Conservation (phyloP, 2,888 invertebrate species). For the Rhimphoctona megacephalus region DNA sequence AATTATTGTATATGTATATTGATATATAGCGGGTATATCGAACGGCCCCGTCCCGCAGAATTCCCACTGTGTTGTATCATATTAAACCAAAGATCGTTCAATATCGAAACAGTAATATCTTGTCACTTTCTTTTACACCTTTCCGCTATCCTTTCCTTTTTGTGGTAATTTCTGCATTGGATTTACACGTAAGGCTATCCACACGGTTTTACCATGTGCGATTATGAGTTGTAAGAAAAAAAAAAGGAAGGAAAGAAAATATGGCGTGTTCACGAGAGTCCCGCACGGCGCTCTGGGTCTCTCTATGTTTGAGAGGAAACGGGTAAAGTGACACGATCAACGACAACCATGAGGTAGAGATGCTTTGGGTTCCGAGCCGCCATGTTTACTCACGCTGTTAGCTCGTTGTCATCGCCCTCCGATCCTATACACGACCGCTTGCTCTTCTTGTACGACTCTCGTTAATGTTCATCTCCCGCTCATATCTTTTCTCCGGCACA, state of each 20-base stretch:
- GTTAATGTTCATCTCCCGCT: constrained; percentile 50
- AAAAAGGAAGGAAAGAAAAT: constrained; percentile 41
- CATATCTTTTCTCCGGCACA: constrained; percentile 47
- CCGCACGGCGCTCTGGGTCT: constrained; percentile 58
- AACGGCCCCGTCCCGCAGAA: constrained; percentile 66
- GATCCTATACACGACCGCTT: constrained; percentile 65
- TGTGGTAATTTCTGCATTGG: constrained; percentile 23
- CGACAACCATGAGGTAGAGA: constrained; percentile 58
- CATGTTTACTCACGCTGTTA: constrained; percentile 83
- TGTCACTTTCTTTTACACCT: constrained; percentile 40
- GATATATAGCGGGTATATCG: constrained; percentile 73
- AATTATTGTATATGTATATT: constrained; percentile 69
- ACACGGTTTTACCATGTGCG: constrained; percentile 52
- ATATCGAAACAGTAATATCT: constrained; percentile 70
- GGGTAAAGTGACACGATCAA: constrained; percentile 82
- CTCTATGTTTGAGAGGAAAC: constrained; percentile 82
- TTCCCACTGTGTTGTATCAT: constrained; percentile 80
- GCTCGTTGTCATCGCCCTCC: constrained; percentile 83
- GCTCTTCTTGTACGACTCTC: constrained; percentile 57
- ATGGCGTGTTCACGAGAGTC: constrained; percentile 25
- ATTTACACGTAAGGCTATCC: constrained; percentile 19
- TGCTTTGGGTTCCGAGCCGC: constrained; percentile 77
- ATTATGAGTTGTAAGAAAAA: constrained; percentile 18
- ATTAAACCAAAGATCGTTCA: constrained; percentile 84
- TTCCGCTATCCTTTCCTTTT: constrained; percentile 33